Evolutionary conservation across 2,797 vertebrate species (phyloP), one percentile per base, ranked within the genome.

Genomic region (Typhlichthys subterraneus): DNA sequence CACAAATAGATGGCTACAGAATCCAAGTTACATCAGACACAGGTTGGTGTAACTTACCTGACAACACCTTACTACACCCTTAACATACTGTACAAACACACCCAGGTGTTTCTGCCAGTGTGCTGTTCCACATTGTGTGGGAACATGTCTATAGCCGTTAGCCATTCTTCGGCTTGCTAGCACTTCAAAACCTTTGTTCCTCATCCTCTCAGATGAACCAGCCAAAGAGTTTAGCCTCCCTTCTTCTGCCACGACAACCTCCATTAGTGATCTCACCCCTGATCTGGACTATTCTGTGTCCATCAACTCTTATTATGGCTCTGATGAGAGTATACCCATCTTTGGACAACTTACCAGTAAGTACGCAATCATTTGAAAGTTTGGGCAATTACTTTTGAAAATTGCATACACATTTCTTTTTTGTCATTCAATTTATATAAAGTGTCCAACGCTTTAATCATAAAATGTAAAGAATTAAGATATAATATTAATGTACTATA

Each of bases 311-410:
- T 98, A 88, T 80, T 61, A 94, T 69, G 88, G 94, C 59, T 77
- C 77, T 67, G 95, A 98, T 72, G 98, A 99, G 87, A 99, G 98
- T 79, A 87, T 97, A 75, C 94, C 96, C 73, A 95, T 99, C 80
- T 96, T 95, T 92, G 98, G 97, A 69, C 96, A 98, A 72, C 80
- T 99, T 70, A 99, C 97, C 87, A 98, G 98, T 99, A 94, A 95
- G 97, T 92, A 17, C 15, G 2, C 0, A 0, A 23, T 53, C 12
- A 57, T 8, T 17, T 29, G 45, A 58, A 49, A 66, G 14, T 51
- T 51, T 23, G 23, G 23, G 23, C 23, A 23, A 3, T 23, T 23
- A 23, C 23, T 23, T 23, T 23, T 23, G 23, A 23, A 23, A 23
- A 23, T 23, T 23, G 23, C 23, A 23, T 23, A 23, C 23, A 23